Evolutionary conservation across 2,888 invertebrate genomes (phyloP), one percentile per base, ranked within the genome.

Genomic region (Norana najaformis): DNA sequence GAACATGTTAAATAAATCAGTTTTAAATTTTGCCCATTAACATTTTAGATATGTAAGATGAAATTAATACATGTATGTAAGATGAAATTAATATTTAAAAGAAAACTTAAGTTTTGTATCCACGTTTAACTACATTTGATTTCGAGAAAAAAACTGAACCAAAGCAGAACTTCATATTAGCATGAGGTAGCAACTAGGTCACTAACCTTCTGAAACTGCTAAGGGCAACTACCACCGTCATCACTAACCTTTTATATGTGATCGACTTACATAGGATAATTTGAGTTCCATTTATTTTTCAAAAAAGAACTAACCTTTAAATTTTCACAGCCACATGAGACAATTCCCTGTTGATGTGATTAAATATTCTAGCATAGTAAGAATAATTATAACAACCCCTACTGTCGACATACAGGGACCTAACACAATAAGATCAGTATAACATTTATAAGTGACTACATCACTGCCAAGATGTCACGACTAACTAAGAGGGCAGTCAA

Each of bases 271-370:
- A 69, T n/a, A 69, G 30, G 20, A 85, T 35, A 23, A 6, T 85
- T 85, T 85, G 20, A 36, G 36, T 13, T 69, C 30, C 69, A 69
- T 30, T 69, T n/a, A 69, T 85, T 85, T 85, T 85, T 36, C 30
- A 85, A 85, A 53, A 18, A 35, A 35, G 85, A 85, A 85, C 85
- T 85, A 85, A 85, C 85, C 85, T 85, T 85, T 35, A 85, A 20
- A 36, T 85, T 85, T 85, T 85, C 85, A 36, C 36, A 36, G 85
- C 37, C 3, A 85, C 85, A 13, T 35, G 36, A 85, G 85, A 85
- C 36, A 85, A 85, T 85, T 85, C 85, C 85, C 85, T 36, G 36
- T 85, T 37, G 85, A 36, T 35, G 85, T 14, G 13, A 85, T 35
- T 85, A 85, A 35, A n/a, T 69, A 69, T 69, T 69, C 69, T 69